phyloP scores from a whole-genome alignment of 1,140 invertebrate species.

The Papilio helenus region DNA sequence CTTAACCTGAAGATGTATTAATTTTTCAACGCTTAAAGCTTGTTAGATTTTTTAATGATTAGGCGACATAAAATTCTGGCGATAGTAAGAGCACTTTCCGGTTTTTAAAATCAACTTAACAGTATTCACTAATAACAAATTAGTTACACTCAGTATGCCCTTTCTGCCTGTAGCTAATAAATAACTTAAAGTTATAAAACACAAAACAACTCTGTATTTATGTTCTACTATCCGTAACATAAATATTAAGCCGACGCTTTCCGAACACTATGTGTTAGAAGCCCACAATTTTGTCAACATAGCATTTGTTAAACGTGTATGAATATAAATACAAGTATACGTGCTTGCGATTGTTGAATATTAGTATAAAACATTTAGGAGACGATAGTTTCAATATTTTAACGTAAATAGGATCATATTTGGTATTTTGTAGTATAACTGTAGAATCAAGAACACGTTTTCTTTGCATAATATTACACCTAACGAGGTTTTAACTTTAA shows the following conservation, averaged over 20 bases:
- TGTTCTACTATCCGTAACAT: conserved; percentile 14
- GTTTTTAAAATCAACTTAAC: neutral
- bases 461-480: neutral
- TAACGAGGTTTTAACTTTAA: neutral
- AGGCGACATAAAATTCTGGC: no score
- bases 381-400: no score
- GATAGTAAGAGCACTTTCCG: neutral
- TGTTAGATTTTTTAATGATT: no score
- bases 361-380: neutral
- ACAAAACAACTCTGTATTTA: conserved; percentile 25
- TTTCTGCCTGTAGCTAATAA: neutral
- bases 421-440: no score
- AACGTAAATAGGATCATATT: no score
- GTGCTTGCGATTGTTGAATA: neutral
- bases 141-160: neutral
- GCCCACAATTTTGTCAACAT: neutral
- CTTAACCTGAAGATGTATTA: no score
- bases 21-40: no score
- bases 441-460: neutral
- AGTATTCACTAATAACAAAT: neutral
- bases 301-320: neutral
- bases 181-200: conserved; percentile 15
- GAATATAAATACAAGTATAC: neutral
- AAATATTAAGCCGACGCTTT: conserved; percentile 20
- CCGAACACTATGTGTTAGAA: conserved; percentile 1